Evolutionary conservation across 2,888 invertebrate genomes (phyloP), one percentile per base, ranked within the genome.

Genomic region (Pollenia griseotomentosa): DNA sequence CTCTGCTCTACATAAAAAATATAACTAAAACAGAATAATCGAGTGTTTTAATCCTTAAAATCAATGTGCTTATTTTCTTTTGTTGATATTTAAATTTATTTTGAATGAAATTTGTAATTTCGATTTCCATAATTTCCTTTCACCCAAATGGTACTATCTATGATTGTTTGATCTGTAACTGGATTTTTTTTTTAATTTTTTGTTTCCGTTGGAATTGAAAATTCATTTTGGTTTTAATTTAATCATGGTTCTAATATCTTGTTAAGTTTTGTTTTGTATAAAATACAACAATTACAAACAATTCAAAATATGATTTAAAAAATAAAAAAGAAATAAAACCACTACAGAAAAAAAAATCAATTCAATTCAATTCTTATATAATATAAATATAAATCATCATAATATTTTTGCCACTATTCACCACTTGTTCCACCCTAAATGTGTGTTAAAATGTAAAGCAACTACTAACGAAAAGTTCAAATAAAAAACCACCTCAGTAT

Each of bases 401-500:
- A 86, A 89, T 89, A 89, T 89, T 89, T 87, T 84, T 87, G 84
- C 87, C 84, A 89, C 89, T 89, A 89, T 89, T 90, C 89, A 90
- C 89, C 89, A 90, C 89, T 88, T 88, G 87, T 88, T 89, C 89
- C 88, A 88, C 88, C 88, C 86, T 89, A 89, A 88, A 89, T 90
- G 85, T 88, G 88, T 89, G 88, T 83, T 81, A 74, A 86, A 86
- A 87, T 87, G 57, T 84, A 81, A 88, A 88, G 88, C 89, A 82
- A 85, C 86, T 90, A 92, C 90, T 91, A 92, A 92, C 88, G 89
- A 88, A 88, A 88, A 87, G 83, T 88, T 89, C 88, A 89, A 87
- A 84, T 87, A 89, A 89, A 89, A 89, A 89, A 88, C 77, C 88
- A 89, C 88, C 89, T 88, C 90, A 98, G 94, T 97, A 98, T 95